phyloP scores from a whole-genome alignment of 2,797 vertebrate species.

The Spinus olivaceus region DNA sequence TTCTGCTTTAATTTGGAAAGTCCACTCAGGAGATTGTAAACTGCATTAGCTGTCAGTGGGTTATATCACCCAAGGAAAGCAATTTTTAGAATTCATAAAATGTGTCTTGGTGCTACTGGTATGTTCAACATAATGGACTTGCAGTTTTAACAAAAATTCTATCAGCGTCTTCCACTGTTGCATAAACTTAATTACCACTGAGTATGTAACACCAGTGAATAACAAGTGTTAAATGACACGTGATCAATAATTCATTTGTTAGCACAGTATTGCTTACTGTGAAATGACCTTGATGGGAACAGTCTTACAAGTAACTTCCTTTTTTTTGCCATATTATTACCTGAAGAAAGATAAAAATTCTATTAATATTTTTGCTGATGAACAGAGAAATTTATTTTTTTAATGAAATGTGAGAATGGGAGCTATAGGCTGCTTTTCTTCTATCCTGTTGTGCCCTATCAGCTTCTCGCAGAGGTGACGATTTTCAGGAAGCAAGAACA shows the following conservation, averaged over 20 bases:
- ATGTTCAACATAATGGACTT: neutral
- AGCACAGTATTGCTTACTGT: constrained; percentile 39
- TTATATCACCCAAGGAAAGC: neutral
- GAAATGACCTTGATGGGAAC: constrained; percentile 29
- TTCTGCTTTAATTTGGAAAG: constrained; percentile 23
- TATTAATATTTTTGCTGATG: neutral
- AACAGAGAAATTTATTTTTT: neutral
- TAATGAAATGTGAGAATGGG: neutral
- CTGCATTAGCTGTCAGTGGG: neutral
- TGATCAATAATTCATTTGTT: constrained; percentile 65
- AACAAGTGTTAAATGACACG: constrained; percentile 49
- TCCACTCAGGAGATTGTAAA: neutral
- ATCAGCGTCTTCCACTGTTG: constrained; percentile 6
- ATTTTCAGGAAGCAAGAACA: neutral
- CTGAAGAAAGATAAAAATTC: neutral
- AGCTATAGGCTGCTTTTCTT: neutral
- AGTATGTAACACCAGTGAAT: constrained; percentile 33
- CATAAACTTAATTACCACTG: constrained; percentile 61
- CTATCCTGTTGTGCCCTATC: neutral
- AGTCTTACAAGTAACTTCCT: neutral
- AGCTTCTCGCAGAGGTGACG: neutral
- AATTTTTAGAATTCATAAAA: constrained; percentile 21
- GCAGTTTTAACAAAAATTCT: constrained; percentile 36
- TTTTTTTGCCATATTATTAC: neutral
- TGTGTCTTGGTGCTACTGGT: neutral